phyloP scores from a whole-genome alignment of 2,113 vertebrate species.

The Nestor notabilis region DNA sequence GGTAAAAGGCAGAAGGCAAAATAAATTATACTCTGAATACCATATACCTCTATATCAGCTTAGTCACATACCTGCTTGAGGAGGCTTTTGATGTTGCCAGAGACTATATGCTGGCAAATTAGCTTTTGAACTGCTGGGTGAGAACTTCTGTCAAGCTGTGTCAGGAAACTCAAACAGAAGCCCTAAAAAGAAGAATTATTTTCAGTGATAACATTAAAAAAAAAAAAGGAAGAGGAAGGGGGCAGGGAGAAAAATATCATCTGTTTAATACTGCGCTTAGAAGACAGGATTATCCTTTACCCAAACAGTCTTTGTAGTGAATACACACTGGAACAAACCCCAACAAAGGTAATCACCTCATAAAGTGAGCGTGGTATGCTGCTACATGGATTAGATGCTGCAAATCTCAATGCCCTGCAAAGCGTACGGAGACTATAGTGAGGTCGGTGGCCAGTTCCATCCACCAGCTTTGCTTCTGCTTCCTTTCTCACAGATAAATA shows the following conservation, averaged over 20 bases:
- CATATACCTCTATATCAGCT: background rate
- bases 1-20: background rate
- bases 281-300: background rate
- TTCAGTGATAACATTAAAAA: background rate
- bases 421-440: conserved; percentile 95
- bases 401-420: conserved; percentile 91
- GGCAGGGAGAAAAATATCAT: background rate
- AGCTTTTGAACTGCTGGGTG: conserved; percentile 91
- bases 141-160: conserved; percentile 91
- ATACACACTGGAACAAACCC: background rate
- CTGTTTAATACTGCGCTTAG: background rate
- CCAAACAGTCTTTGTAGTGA: background rate
- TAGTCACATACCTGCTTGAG: conserved; percentile 84
- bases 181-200: conserved; percentile 77
- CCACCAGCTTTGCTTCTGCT: conserved; percentile 81
- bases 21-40: background rate
- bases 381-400: conserved; percentile 85
- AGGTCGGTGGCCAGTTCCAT: conserved; percentile 91
- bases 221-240: too few species aligned
- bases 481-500: conserved; percentile 89
- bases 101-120: conserved; percentile 88
- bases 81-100: conserved; percentile 87
- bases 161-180: conserved; percentile 96
- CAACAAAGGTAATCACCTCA: conserved; percentile 79
- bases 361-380: conserved; percentile 91